Percentiles rank a stretch among this genome's conserved stretches.
phyloP scores from a whole-genome alignment of 2,113 vertebrate species.

The Pyrgilauda ruficollis region DNA sequence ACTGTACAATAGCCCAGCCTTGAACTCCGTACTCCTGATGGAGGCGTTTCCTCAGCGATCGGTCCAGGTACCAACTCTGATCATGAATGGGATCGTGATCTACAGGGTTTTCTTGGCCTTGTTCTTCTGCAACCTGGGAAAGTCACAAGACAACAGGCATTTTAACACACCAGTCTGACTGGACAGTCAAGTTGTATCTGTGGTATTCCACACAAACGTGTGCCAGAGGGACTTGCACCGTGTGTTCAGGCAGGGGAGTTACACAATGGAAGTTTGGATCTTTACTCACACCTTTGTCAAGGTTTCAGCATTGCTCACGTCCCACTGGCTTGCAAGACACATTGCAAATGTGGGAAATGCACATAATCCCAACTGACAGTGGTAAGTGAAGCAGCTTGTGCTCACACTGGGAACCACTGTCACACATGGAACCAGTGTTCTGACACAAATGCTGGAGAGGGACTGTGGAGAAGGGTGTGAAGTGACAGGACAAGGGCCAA shows the following conservation, averaged over 20 bases:
- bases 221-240: rapidly evolving
- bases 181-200: rapidly evolving
- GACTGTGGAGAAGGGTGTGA: not conserved
- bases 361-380: not conserved
- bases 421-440: rapidly evolving
- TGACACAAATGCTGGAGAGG: not conserved
- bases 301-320: not conserved
- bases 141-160: not conserved
- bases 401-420: not conserved
- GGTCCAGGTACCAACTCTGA: constrained; percentile 82
- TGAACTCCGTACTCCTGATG: constrained; percentile 80
- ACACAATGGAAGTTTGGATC: not conserved
- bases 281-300: not conserved
- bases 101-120: constrained; percentile 79
- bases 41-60: constrained; percentile 72
- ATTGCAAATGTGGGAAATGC: not conserved
- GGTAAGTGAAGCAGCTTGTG: not conserved
- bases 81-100: constrained; percentile 83
- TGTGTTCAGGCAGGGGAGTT: rapidly evolving
- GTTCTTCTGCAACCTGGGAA: constrained; percentile 78
- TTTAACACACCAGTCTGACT: not conserved
- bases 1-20: constrained; percentile 84
- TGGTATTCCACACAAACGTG: rapidly evolving
- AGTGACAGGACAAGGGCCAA: not conserved
- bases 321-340: not conserved